Base-by-base conservation (phyloP, 2,888 invertebrate genomes). In the Tenthredo distinguenda region DNA sequence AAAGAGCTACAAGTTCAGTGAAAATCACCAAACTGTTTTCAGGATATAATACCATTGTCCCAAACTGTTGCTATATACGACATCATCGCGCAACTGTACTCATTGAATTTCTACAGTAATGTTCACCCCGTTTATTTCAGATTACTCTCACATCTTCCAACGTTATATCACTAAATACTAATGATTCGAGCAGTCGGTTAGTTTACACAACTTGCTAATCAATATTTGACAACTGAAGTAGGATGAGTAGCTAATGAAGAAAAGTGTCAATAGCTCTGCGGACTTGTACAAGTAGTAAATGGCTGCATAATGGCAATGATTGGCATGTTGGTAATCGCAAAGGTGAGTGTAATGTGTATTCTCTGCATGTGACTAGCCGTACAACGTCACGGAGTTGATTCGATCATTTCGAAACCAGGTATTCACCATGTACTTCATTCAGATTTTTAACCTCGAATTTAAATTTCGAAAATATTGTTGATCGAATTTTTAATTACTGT, bases 1-100 rank as follows among this genome's bases (percentile, higher is more conserved):
- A 37, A 37, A n/a, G n/a, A 71, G 71, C n/a, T 71, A n/a, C 6
- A 71, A 71, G 71, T 40, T 71, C 71, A n/a, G 37, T n/a, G 37
- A 71, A 37, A n/a, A 71, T 31, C n/a, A 71, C 18, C 37, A 7
- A 18, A 18, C 37, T 71, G 37, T 71, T 71, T 71, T 37, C 71
- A 71, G 71, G 37, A 71, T 37, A 37, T 7, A 37, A 0, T 26
- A 37, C 7, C 71, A 40, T 71, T 40, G 71, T 71, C 9, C 71
- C 40, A 71, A 71, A 37, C 37, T 40, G n/a, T 34, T 71, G n/a
- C 18, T 37, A n/a, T 62, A 12, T 62, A 12, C 26, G 37, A 71
- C 15, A 34, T 37, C 15, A 37, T 40, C n/a, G 9, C 9, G 9
- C 34, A n/a, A 9, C n/a, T 71, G 37, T 55, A 55, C n/a, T n/a